These are phyloP conservation scores for Imbricaverruca yamaguchii DNA, from an alignment of 2,888 invertebrate species.

Conservation along the genomic window DNA sequence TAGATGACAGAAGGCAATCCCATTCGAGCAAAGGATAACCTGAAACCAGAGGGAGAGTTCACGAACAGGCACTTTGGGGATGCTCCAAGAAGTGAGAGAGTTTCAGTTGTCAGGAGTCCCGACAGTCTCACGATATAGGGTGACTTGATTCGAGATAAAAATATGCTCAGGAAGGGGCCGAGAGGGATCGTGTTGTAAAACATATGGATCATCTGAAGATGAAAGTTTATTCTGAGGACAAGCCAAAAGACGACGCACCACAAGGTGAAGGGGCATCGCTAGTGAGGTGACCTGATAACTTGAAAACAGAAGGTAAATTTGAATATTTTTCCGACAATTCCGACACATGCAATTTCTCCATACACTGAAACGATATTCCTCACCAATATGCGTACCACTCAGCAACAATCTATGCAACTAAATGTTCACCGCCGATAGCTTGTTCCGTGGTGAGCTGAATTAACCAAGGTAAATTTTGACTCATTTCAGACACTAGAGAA, in stretches of 20 bases:
- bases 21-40: conserved; percentile 20
- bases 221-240: conserved; percentile 27
- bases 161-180: conserved; percentile 26
- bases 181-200: conserved; percentile 31
- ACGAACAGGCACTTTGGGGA: not conserved
- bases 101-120: conserved; percentile 6
- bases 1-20: conserved; percentile 28
- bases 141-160: conserved; percentile 26
- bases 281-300: conserved; percentile 29
- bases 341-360: too few species aligned
- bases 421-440: too few species aligned
- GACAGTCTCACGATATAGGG: conserved; percentile 27
- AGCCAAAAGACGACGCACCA: conserved; percentile 26
- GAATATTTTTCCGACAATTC: conserved; percentile 22
- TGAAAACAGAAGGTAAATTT: conserved; percentile 30
- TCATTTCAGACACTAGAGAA: not conserved
- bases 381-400: too few species aligned
- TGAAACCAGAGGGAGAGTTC: not conserved
- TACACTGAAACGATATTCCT: too few species aligned
- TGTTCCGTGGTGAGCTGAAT: too few species aligned
- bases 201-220: conserved; percentile 29
- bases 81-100: conserved; percentile 23
- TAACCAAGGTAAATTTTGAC: too few species aligned
- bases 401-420: too few species aligned
- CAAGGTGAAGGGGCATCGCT: conserved; percentile 23